A percentile compares a stretch with the other conserved stretches of the same genome.
Conservation (phyloP, 2,797 vertebrate species). For the Tapera naevia region DNA sequence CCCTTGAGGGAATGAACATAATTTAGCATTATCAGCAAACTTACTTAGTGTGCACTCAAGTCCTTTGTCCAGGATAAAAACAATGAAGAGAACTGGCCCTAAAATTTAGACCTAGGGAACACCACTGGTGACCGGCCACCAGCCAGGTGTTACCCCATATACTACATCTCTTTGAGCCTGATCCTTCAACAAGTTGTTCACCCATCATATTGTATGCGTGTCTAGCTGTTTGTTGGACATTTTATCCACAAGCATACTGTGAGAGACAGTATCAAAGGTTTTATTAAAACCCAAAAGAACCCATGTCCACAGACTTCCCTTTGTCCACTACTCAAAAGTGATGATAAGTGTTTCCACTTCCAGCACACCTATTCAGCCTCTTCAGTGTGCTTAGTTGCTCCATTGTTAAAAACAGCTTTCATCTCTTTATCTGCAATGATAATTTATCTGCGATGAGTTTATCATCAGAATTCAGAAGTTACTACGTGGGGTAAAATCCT, state of each 20-base stretch:
- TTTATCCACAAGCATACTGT: background rate
- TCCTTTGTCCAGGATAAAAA: background rate
- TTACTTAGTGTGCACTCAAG: background rate
- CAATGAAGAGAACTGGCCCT: background rate
- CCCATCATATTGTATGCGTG: background rate
- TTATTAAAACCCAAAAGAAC: background rate
- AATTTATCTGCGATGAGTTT: conserved; percentile 1
- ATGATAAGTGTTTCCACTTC: background rate
- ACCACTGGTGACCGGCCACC: background rate
- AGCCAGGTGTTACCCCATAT: background rate
- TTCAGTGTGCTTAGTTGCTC: background rate
- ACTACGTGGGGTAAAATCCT: background rate
- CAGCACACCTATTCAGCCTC: background rate
- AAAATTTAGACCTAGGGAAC: background rate
- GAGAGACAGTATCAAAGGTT: background rate
- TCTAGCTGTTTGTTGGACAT: background rate
- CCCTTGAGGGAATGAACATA: background rate
- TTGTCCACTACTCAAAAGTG: background rate
- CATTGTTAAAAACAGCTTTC: background rate
- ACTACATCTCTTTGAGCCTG: fast-evolving
- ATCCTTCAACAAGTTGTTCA: background rate
- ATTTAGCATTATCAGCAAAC: background rate
- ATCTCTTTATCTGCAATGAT: background rate
- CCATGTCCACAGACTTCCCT: background rate
- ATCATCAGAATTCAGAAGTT: background rate